Conservation (phyloP, 2,113 vertebrate species). For the Sorex araneus region DNA sequence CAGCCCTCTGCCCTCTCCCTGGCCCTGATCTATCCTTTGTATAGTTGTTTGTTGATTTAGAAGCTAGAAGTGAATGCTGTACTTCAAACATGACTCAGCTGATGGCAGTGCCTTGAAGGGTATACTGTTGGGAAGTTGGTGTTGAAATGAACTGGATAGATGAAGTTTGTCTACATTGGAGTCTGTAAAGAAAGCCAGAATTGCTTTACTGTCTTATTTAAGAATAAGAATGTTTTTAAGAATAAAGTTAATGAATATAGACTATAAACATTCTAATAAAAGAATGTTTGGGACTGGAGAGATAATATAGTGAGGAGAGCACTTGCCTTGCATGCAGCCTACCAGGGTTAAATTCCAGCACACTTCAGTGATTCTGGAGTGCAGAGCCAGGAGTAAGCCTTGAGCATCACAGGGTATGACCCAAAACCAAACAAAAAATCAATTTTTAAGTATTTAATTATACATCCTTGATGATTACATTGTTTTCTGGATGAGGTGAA, state of each 20-base stretch:
- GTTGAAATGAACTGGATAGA: background rate
- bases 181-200: conserved; percentile 32
- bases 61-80: conserved; percentile 16
- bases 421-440: background rate
- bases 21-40: conserved; percentile 23
- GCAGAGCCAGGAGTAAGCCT: no score
- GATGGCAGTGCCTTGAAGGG: background rate
- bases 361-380: no score
- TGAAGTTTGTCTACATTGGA: conserved; percentile 9
- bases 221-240: background rate
- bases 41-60: background rate
- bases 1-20: no score
- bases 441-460: conserved; percentile 51
- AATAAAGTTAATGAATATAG: conserved; percentile 14
- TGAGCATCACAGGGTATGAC: no score
- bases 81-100: conserved; percentile 2
- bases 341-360: no score
- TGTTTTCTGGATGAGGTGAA: background rate
- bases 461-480: conserved; percentile 31
- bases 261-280: conserved; percentile 36
- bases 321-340: no score
- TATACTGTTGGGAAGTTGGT: background rate
- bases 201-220: background rate
- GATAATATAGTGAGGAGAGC: no score
- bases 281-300: background rate